Evolutionary conservation across 2,888 invertebrate species (phyloP), one percentile per base, ranked within the genome.

Genomic region (Sylvicola cinctus): DNA sequence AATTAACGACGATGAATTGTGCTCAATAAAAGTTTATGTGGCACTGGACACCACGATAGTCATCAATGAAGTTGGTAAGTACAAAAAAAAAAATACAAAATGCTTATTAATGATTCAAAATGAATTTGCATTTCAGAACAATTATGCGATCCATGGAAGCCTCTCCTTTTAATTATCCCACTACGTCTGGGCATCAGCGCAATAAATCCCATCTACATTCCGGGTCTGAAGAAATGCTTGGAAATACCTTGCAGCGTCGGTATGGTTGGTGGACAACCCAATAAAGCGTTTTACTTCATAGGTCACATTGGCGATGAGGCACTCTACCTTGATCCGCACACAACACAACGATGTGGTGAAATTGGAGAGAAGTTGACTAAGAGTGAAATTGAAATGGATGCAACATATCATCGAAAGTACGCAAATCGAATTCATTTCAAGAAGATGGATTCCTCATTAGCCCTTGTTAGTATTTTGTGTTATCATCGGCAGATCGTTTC

Each of bases 261-360:
- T 40, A 83, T 98, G 42, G 90, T 99, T 51, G 98, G 98, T 33
- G 98, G 98, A n/a, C 87, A 91, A 51, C 98, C 98, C 20, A 96
- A 95, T 63, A 88, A 95, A 58, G 98, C 98, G 12, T 65, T 95
- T 30, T 99, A 93, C 65, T 87, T 98, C 51, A 74, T 96, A 44
- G 98, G 98, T 35, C 87, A 79, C 58, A 78, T 87, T 29, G 93
- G 78, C 29, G 78, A 90, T 45, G 87, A 91, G 58, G 75, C 91
- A 20, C 68, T 98, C 41, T 98, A 81, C 56, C 62, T 98, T 45
- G 98, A 98, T 62, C 96, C 96, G 1, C 96, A 98, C 53, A 87
- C 87, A 6, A 88, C 91, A 8, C 83, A 84, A 49, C 66, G 68
- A 46, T 72, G 77, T 27, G 84, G 84, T 39, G 58, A 63, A 38